Base-by-base conservation (phyloP, 2,113 vertebrate genomes). In the Poeciliopsis prolifica region DNA sequence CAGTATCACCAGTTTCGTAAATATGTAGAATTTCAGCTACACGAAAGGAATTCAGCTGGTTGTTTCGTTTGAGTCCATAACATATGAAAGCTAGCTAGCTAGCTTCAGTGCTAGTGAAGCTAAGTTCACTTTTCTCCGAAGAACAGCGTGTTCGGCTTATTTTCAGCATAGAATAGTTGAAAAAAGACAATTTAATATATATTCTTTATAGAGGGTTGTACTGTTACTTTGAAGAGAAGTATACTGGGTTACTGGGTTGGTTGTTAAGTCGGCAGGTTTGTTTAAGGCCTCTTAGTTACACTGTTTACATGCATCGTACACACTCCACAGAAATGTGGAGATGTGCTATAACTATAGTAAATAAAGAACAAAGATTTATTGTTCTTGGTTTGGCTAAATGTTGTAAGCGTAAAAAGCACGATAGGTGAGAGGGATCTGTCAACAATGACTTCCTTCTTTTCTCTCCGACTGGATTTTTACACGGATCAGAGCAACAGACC, bases 401-500 rank as follows among this genome's bases (percentile, higher is more conserved):
- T 54, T 30, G 10, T 12, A 5, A 12, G 12, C 71, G 26, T 68
- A 54, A 54, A 24, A 54, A 24, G 8, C 22, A 4, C 13, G 8
- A 54, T 31, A 66, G 51, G 30, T 70, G 26, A 37, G 15, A 24
- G 7, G 42, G 63, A 10, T 1, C 30, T 61, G 12, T 67, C 0
- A 29, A 5, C 0, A n/a, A 14, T 15, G 13, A 68, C 1, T 31
- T 10, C 33, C 33, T 44, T 30, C 5, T 61, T 1, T 2, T 44
- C 3, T 24, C 9, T 70, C 79, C 2, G 4, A 3, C 4, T 61
- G 33, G 33, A 13, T 83, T 72, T 82, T 3, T 28, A 63, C 0
- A 66, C 67, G 63, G 51, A 29, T 84, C 65, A 72, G 13, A 84
- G 79, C 54, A 12, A 74, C 74, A 77, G 40, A 42, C 17, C 54